A percentile compares a stretch with the other conserved stretches of the same genome.
Evolutionary conservation across 2,113 vertebrate genomes (phyloP).

Genomic region (Arothron firmamentum): DNA sequence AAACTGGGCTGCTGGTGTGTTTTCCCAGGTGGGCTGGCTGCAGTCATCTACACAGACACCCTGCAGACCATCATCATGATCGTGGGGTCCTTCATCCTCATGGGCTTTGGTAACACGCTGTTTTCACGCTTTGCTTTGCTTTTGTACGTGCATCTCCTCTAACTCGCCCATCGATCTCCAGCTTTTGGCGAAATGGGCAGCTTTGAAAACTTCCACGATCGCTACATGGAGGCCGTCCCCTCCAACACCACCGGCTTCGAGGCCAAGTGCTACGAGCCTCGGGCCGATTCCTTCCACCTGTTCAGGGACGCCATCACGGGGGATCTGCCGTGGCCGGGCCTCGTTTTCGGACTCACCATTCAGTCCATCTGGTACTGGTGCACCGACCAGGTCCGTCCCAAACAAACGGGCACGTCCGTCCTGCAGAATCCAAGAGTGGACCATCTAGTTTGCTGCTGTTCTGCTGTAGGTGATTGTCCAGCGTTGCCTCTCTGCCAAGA

Average conservation of each 20-base stretch:
- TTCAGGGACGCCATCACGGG: constrained; percentile 82
- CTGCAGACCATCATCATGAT: constrained; percentile 93
- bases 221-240: constrained; percentile 86
- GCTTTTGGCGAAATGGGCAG: constrained; percentile 86
- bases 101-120: constrained; percentile 82
- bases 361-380: constrained; percentile 93
- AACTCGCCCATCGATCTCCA: constrained; percentile 40
- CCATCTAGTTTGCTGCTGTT: neutral
- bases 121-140: neutral
- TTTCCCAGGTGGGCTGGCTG: constrained; percentile 86
- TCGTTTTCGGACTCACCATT: constrained; percentile 86
- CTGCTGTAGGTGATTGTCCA: constrained; percentile 90
- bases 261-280: constrained; percentile 78
- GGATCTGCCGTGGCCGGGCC: constrained; percentile 91
- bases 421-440: neutral
- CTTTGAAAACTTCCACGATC: constrained; percentile 76
- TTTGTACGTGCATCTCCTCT: neutral
- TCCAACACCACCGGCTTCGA: neutral
- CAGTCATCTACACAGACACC: constrained; percentile 97
- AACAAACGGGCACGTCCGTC: neutral
- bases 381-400: constrained; percentile 87
- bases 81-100: constrained; percentile 87
- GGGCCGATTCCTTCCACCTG: constrained; percentile 84
- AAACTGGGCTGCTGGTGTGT: neutral
- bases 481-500: constrained; percentile 94